Evolutionary conservation across 2,113 vertebrate species (phyloP).

Genomic region (Gobius niger): DNA sequence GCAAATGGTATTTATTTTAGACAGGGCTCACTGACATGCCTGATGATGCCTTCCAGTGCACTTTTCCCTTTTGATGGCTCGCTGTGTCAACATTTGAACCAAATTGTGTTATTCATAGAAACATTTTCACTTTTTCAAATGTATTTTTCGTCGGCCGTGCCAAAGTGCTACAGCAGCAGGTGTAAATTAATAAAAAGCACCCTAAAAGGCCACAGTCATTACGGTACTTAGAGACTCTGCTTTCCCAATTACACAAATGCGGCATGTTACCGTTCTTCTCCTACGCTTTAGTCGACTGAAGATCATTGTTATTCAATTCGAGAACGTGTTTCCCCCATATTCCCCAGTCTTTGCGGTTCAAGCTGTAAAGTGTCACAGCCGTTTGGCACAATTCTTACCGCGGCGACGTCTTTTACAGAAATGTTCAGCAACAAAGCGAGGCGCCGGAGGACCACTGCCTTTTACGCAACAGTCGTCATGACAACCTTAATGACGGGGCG

Average conservation of each 20-base stretch:
- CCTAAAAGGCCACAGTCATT: conserved; percentile 36
- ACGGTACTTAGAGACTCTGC: conserved; percentile 12
- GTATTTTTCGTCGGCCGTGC: conserved; percentile 28
- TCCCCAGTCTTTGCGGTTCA: not conserved
- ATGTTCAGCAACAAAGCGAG: no score
- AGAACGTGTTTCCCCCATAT: not conserved
- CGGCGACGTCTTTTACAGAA: no score
- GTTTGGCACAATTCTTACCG: no score
- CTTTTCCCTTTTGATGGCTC: conserved; percentile 56
- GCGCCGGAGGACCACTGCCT: no score
- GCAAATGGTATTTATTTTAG: conserved; percentile 74
- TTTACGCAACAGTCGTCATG: not conserved
- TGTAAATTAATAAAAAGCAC: conserved; percentile 51
- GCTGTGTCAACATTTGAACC: conserved; percentile 48
- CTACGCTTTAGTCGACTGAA: not conserved
- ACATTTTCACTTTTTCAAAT: conserved; percentile 38
- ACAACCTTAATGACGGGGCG: not conserved
- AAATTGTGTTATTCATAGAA: conserved; percentile 56
- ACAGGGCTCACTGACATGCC: conserved; percentile 57
- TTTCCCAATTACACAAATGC: not conserved
- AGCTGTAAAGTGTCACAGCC: not conserved
- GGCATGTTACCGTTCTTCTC: not conserved
- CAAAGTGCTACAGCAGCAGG: conserved; percentile 12
- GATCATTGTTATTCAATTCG: not conserved
- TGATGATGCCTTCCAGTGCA: conserved; percentile 58